Percentiles rank a stretch among this genome's conserved stretches.
These are phyloP conservation scores for Thamnophis elegans DNA, from an alignment of 2,797 vertebrate species.

Conservation along the genomic window DNA sequence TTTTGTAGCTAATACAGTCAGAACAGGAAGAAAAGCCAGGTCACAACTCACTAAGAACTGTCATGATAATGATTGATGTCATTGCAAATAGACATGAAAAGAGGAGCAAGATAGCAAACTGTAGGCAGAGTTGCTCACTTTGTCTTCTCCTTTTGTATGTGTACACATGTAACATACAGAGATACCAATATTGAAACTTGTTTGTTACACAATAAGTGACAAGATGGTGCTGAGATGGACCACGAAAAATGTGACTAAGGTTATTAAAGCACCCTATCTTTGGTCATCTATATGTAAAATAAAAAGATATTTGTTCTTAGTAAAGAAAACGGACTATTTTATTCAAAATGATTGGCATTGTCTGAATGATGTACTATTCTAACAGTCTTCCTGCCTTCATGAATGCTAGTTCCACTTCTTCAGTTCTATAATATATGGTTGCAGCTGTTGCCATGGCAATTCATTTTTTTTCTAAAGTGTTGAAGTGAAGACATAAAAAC, in stretches of 20 bases:
- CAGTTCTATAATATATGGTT: constrained; percentile 69
- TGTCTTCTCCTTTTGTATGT: not conserved
- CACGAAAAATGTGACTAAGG: constrained; percentile 32
- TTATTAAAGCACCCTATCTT: constrained; percentile 7
- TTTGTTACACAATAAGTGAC: not conserved
- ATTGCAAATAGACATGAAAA: not conserved
- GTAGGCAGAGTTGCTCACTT: not conserved
- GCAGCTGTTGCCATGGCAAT: constrained; percentile 73
- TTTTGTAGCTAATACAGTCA: not conserved
- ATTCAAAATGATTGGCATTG: constrained; percentile 35
- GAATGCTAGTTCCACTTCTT: constrained; percentile 65
- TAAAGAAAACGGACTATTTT: constrained; percentile 25
- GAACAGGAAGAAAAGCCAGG: not conserved
- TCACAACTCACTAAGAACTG: not conserved
- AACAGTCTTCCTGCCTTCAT: constrained; percentile 54
- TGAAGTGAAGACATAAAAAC: constrained; percentile 64
- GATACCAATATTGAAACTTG: constrained; percentile 10
- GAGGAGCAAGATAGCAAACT: not conserved
- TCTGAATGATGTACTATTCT: constrained; percentile 54
- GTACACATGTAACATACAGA: not conserved
- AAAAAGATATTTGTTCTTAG: not conserved
- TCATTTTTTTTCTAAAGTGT: constrained; percentile 64
- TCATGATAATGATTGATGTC: not conserved
- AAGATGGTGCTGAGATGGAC: constrained; percentile 46
- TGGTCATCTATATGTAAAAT: constrained; percentile 29